Evolutionary conservation across 2,888 invertebrate species (phyloP).

Genomic region (Agriotes lineatus): DNA sequence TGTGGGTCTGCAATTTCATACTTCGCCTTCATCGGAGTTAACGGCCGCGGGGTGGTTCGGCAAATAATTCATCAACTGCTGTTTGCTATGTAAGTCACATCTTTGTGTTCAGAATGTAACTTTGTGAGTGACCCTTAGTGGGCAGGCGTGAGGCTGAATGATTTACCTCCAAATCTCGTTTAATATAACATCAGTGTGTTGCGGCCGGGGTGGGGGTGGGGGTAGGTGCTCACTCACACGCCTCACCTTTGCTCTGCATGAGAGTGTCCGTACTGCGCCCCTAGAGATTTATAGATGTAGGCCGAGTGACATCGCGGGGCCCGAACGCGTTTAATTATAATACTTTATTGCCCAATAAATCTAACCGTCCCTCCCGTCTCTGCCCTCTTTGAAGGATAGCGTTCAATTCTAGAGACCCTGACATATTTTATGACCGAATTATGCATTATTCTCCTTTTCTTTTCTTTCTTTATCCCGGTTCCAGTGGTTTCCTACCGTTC

Average conservation of each 20-base stretch:
- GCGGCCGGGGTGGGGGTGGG: conserved; percentile 45
- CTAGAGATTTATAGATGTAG: conserved; percentile 67
- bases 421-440: conserved; percentile 79
- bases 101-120: conserved; percentile 22
- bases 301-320: conserved; percentile 68
- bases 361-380: conserved; percentile 69
- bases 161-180: conserved; percentile 53
- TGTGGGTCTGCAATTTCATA: no score
- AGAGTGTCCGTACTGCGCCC: conserved; percentile 69
- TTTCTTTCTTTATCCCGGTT: conserved; percentile 48
- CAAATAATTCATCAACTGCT: background rate
- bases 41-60: no score
- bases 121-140: conserved; percentile 35
- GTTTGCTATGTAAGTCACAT: conserved; percentile 26
- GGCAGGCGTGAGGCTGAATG: conserved; percentile 44
- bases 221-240: conserved; percentile 53
- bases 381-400: conserved; percentile 72
- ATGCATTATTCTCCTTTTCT: conserved; percentile 67
- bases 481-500: conserved; percentile 24
- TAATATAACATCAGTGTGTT: conserved; percentile 53
- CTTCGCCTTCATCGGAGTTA: no score
- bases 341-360: conserved; percentile 85
- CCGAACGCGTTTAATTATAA: conserved; percentile 80
- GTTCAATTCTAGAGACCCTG: conserved; percentile 76
- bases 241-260: conserved; percentile 72